phyloP scores from a whole-genome alignment of 2,888 invertebrate species.

The Microdon myrmicae region DNA sequence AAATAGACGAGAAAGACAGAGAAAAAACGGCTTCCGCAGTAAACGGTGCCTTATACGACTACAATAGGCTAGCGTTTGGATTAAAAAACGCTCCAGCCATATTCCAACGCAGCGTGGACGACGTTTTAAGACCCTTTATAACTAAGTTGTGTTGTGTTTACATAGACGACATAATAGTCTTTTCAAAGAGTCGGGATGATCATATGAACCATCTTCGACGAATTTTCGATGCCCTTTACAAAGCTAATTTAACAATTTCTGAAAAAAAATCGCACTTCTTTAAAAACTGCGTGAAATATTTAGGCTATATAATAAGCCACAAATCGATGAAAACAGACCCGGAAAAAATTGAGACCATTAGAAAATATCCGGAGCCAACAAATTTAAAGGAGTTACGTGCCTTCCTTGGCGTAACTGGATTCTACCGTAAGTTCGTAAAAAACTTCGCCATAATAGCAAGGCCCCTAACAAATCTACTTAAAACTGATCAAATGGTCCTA shows the following conservation, averaged over 20 bases:
- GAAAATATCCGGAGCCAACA: not conserved
- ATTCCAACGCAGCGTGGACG: slow-evolving; percentile 16
- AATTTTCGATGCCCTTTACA: slow-evolving; percentile 1
- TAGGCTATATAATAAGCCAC: not conserved
- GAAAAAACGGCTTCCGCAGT: slow-evolving; percentile 36
- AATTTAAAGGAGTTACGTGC: slow-evolving; percentile 5
- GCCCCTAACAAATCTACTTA: slow-evolving; percentile 19
- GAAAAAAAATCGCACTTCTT: slow-evolving; percentile 3
- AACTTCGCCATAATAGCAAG: slow-evolving; percentile 22
- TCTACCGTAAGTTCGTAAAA: slow-evolving; percentile 9
- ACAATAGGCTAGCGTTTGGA: no score
- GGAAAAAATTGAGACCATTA: slow-evolving; percentile 1
- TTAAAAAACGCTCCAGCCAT: no score
- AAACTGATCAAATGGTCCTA: slow-evolving; percentile 20
- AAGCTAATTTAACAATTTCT: slow-evolving; percentile 4
- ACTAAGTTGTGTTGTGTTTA: slow-evolving; percentile 10
- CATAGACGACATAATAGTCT: slow-evolving; percentile 17
- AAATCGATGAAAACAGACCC: not conserved
- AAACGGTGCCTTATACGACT: slow-evolving; percentile 35
- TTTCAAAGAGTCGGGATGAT: slow-evolving; percentile 3
- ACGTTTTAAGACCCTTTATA: slow-evolving; percentile 3
- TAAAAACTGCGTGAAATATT: slow-evolving; percentile 1
- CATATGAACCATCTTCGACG: slow-evolving; percentile 2
- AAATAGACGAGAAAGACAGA: slow-evolving; percentile 20
- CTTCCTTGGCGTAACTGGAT: no score